A percentile compares a stretch with the other conserved stretches of the same genome.
These are phyloP conservation scores for Corella eumyota DNA, from an alignment of 23 tunicate species.

Conservation along the genomic window DNA sequence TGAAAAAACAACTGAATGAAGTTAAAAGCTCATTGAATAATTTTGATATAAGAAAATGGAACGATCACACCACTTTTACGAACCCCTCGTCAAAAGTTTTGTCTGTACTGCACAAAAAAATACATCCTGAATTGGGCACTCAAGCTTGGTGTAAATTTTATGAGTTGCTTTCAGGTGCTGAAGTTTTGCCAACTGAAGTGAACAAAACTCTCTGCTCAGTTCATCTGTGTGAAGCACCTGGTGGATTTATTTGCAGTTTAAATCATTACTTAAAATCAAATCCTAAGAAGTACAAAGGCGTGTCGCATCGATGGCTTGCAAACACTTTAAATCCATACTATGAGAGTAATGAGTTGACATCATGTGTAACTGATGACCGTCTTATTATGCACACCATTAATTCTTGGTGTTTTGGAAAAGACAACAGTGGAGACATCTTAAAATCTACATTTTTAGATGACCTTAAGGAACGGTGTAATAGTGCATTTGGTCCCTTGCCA, in stretches of 20 bases:
- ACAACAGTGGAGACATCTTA: slow-evolving; percentile 85
- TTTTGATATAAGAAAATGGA: slow-evolving; percentile 61
- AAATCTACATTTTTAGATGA: slow-evolving; percentile 2
- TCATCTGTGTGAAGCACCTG: slow-evolving; percentile 98
- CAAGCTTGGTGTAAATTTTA: slow-evolving; percentile 98
- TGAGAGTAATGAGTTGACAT: slow-evolving; percentile 76
- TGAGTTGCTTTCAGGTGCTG: slow-evolving; percentile 59
- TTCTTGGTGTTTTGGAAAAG: slow-evolving; percentile 88
- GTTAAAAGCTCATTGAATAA: slow-evolving; percentile 59
- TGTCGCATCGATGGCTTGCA: slow-evolving; percentile 66
- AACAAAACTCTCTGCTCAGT: slow-evolving; percentile 21
- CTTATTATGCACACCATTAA: slow-evolving; percentile 49
- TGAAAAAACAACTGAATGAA: slow-evolving; percentile 36
- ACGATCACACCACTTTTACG: slow-evolving; percentile 54
- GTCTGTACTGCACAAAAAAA: slow-evolving; percentile 5
- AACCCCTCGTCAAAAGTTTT: slow-evolving; percentile 47
- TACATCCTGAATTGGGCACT: slow-evolving; percentile 80
- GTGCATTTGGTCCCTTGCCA: slow-evolving; percentile 6
- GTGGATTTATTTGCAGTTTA: slow-evolving; percentile 80
- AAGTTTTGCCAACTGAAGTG: slow-evolving; percentile 31
- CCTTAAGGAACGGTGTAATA: slow-evolving; percentile 9
- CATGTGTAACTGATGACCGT: slow-evolving; percentile 75
- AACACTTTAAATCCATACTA: slow-evolving; percentile 86
- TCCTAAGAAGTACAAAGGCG: background rate
- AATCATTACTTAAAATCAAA: slow-evolving; percentile 51